A percentile compares a stretch with the other conserved stretches of the same genome.
Conservation (phyloP, 2,888 invertebrate genomes). For the Shargacucullia verbasci region DNA sequence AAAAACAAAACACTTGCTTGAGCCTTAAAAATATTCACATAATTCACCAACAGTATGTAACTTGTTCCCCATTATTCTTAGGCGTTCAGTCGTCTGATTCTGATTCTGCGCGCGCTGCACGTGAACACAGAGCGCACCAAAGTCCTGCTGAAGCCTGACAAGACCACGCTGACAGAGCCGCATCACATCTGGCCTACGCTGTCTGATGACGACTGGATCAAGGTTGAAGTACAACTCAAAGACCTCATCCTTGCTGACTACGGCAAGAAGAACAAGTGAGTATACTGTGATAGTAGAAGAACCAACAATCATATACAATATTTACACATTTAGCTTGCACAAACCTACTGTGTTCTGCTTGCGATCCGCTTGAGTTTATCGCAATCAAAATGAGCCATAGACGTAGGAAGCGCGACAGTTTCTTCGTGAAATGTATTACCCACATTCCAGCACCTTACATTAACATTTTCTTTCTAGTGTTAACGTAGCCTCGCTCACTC, state of each 20-base stretch:
- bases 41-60: not conserved
- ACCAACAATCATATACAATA: not conserved
- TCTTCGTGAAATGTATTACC: no score
- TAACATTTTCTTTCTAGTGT: constrained; percentile 89
- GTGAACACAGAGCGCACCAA: constrained; percentile 99
- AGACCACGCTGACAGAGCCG: constrained; percentile 99
- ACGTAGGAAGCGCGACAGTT: no score
- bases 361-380: no score
- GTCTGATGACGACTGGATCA: constrained; percentile 99
- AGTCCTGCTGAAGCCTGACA: constrained; percentile 99
- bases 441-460: not conserved
- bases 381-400: no score
- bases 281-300: constrained; percentile 5
- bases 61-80: constrained; percentile 57
- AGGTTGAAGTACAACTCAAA: constrained; percentile 99
- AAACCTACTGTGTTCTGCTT: no score
- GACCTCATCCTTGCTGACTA: constrained; percentile 99
- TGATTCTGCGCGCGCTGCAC: constrained; percentile 98
- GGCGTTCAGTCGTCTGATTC: constrained; percentile 98
- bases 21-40: no score
- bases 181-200: constrained; percentile 99
- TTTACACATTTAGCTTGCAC: no score
- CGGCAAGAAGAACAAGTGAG: constrained; percentile 99
- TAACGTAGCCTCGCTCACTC: constrained; percentile 99
- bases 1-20: no score